Conservation (phyloP, 2,113 vertebrate genomes). For the Gorsachius goisagi region DNA sequence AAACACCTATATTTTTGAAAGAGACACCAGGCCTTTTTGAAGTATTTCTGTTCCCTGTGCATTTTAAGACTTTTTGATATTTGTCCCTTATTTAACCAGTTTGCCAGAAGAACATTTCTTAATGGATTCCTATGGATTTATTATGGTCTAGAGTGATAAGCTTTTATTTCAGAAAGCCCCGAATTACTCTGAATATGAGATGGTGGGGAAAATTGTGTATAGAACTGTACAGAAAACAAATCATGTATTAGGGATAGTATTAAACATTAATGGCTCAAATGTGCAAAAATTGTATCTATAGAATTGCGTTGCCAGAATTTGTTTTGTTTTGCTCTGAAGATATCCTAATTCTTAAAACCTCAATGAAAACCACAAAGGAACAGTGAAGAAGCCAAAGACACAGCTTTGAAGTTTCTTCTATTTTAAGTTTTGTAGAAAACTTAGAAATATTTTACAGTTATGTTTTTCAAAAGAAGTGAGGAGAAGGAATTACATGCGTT, state of each 20-base stretch:
- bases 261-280: not conserved
- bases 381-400: not conserved
- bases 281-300: not conserved
- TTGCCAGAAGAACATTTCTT: constrained; percentile 7
- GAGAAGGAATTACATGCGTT: not conserved
- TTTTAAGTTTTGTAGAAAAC: not conserved
- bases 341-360: not conserved
- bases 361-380: not conserved
- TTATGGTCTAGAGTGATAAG: not conserved
- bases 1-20: not conserved
- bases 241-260: not conserved
- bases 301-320: not conserved
- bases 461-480: not conserved
- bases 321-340: not conserved
- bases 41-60: not conserved
- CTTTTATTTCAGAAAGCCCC: not conserved
- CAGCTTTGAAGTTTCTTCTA: not conserved
- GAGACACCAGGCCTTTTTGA: not conserved
- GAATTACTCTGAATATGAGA: not conserved
- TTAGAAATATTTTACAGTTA: not conserved
- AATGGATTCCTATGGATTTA: not conserved
- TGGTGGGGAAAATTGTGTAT: not conserved
- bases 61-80: not conserved
- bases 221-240: not conserved
- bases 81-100: not conserved